A percentile compares a stretch with the other conserved stretches of the same genome.
phyloP scores from a whole-genome alignment of 1,140 invertebrate genomes.

The Lepidurus packardi region DNA sequence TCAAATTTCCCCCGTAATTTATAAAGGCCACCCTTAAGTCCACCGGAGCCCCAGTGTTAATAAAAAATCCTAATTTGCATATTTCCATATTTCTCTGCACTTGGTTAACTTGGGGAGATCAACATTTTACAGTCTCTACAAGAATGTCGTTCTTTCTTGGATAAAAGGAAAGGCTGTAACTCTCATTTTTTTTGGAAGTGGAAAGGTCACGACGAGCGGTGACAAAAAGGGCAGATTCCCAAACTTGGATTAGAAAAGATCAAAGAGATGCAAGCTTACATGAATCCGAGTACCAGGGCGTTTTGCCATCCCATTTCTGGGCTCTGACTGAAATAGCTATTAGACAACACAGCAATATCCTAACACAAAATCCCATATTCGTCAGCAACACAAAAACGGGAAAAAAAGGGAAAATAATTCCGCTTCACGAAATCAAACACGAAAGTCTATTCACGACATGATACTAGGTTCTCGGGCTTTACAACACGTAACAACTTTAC shows the following conservation, averaged over 20 bases:
- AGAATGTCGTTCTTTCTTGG: not conserved
- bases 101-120: not conserved
- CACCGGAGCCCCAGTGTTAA: not conserved
- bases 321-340: not conserved
- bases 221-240: not conserved
- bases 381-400: not conserved
- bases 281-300: constrained; percentile 48
- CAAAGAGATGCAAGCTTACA: constrained; percentile 43
- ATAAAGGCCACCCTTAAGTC: not conserved
- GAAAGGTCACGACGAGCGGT: not conserved
- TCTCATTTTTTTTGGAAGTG: too few relatives aligned
- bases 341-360: too few relatives aligned
- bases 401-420: not conserved
- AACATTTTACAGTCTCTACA: constrained; percentile 16
- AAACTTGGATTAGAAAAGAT: constrained; percentile 26
- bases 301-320: constrained; percentile 46
- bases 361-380: not conserved
- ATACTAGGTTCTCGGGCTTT: not conserved
- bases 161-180: not conserved
- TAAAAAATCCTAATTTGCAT: constrained; percentile 2
- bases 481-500: not conserved
- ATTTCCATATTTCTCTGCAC: too few relatives aligned
- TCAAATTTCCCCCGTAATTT: not conserved
- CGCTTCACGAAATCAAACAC: not conserved
- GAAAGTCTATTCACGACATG: not conserved